Percentiles rank a stretch among this genome's conserved stretches.
phyloP scores from a whole-genome alignment of 1,140 invertebrate species.

The Conus ventricosus region DNA sequence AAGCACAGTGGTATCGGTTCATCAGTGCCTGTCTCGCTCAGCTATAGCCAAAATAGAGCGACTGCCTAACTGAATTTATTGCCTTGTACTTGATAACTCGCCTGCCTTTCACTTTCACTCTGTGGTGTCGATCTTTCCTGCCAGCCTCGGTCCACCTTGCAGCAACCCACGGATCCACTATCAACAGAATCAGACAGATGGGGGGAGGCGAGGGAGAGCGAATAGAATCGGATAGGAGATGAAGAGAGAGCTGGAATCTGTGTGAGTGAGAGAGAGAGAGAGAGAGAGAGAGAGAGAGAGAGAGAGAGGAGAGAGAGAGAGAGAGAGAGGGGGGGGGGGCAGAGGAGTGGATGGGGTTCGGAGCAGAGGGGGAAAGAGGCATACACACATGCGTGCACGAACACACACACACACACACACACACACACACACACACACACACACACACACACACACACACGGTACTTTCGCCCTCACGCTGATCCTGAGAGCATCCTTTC shows the following conservation, averaged over 20 bases:
- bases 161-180: no score
- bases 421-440: no score
- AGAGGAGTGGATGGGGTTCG: neutral
- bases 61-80: neutral
- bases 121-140: neutral
- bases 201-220: neutral
- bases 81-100: neutral
- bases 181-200: neutral
- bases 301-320: slow-evolving; percentile 7
- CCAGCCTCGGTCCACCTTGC: no score
- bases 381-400: no score
- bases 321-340: no score
- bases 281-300: neutral
- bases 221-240: neutral
- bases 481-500: no score
- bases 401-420: no score
- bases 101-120: neutral
- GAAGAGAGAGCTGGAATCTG: neutral
- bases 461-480: no score
- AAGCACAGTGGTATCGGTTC: no score
- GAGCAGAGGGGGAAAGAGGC: neutral
- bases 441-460: no score
- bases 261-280: neutral
- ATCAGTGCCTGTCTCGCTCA: no score
- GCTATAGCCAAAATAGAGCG: neutral